A percentile compares a stretch with the other conserved stretches of the same genome.
These are phyloP conservation scores for Aricia artaxerxes DNA, from an alignment of 2,888 invertebrate genomes.

Conservation along the genomic window DNA sequence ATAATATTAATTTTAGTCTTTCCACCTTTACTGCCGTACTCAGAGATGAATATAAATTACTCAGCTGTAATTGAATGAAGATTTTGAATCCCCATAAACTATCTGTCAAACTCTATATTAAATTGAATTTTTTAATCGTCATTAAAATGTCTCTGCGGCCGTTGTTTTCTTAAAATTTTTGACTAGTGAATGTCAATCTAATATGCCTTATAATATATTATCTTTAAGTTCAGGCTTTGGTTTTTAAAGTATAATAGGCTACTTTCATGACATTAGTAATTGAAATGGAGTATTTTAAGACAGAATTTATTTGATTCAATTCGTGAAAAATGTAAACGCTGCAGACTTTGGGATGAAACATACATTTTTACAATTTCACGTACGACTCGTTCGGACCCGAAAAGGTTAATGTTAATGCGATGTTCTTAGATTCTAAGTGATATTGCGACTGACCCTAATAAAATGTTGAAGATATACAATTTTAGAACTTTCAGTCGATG, in stretches of 20 bases:
- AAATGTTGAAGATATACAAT: constrained; percentile 7
- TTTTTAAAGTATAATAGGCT: not conserved
- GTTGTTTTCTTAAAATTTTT: too few species aligned
- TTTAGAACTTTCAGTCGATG: not conserved
- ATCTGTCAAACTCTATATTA: too few species aligned
- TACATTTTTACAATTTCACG: constrained; percentile 22
- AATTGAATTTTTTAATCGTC: too few species aligned
- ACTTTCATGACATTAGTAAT: not conserved
- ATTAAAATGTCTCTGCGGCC: too few species aligned
- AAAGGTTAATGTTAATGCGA: constrained; percentile 23
- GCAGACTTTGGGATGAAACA: not conserved
- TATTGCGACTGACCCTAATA: constrained; percentile 26
- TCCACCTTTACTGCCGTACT: too few species aligned
- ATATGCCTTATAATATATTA: too few species aligned
- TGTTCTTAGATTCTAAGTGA: constrained; percentile 24
- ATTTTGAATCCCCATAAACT: too few species aligned
- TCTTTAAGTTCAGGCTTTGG: too few species aligned
- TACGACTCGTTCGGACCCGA: constrained; percentile 9
- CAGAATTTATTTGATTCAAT: not conserved
- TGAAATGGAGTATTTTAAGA: not conserved
- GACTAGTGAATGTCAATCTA: too few species aligned
- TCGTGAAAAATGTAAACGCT: not conserved
- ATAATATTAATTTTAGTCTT: not conserved
- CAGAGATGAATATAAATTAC: too few species aligned
- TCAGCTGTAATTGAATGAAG: too few species aligned